A percentile compares a stretch with the other conserved stretches of the same genome.
Evolutionary conservation across 2,797 vertebrate genomes (phyloP).

Genomic region (Silurus lanzhouensis): DNA sequence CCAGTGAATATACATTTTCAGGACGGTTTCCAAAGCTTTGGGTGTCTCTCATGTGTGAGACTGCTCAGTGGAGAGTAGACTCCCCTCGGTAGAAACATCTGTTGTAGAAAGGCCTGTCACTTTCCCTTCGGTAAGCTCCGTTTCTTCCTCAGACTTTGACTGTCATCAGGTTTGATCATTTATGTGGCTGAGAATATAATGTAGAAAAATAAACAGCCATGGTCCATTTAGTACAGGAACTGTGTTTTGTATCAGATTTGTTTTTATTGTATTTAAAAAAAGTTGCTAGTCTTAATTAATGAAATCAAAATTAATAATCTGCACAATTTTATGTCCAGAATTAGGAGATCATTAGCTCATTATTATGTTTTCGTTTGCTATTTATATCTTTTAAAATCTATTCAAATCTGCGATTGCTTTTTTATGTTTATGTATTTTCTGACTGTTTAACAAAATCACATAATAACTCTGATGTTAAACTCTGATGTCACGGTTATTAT

Average conservation of each 20-base stretch:
- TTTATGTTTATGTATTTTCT: background rate
- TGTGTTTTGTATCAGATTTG: slow-evolving; percentile 43
- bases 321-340: background rate
- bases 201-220: slow-evolving; percentile 61
- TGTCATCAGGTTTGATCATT: slow-evolving; percentile 80
- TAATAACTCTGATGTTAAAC: background rate
- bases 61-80: slow-evolving; percentile 83
- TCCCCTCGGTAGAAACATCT: slow-evolving; percentile 84
- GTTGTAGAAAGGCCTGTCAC: slow-evolving; percentile 81
- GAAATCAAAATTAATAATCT: background rate
- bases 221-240: slow-evolving; percentile 64
- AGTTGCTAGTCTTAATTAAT: background rate
- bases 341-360: background rate
- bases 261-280: slow-evolving; percentile 26
- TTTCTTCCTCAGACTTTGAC: slow-evolving; percentile 66
- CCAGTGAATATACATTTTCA: slow-evolving; percentile 76
- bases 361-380: background rate
- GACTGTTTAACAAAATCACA: slow-evolving; percentile 10
- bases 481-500: background rate
- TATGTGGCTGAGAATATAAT: slow-evolving; percentile 72
- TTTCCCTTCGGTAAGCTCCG: slow-evolving; percentile 75
- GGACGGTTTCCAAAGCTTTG: slow-evolving; percentile 80
- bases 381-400: background rate
- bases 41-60: slow-evolving; percentile 85
- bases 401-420: background rate